Evolutionary conservation across 2,113 vertebrate genomes (phyloP), one percentile per base, ranked within the genome.

Genomic region (Xenopus laevis): DNA sequence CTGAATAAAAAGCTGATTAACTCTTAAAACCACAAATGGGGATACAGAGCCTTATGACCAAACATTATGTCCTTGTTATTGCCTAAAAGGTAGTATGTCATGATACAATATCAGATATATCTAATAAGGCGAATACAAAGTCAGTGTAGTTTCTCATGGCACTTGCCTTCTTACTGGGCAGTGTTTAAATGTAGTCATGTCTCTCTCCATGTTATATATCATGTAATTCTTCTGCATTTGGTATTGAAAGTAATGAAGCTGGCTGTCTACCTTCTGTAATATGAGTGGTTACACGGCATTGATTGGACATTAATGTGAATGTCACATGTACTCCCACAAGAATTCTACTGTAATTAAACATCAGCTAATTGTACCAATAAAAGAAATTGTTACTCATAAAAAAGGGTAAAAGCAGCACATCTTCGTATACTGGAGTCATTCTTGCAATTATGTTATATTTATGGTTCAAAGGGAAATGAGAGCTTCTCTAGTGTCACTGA

Each of bases 341-440:
- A 86, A 70, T 30, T 58, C 16, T 2, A 81, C 6, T 74, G 44
- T 83, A 80, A 82, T 78, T 80, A 64, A 79, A 21, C 17, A 72
- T 76, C 79, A 81, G 65, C 10, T 82, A 83, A 80, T 79, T 65
- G 45, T 30, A 61, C 17, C 61, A 78, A 72, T 86, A 83, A 81
- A 77, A 79, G n/a, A 68, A 82, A 85, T 0, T 27, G 12, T 75
- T 79, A 61, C 8, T 74, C 13, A 60, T 74, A 47, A 78, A 81
- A 50, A 83, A 78, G 73, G 0, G 0, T 78, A 66, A 59, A 0
- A 15, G 57, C 81, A 63, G 30, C 69, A 65, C 68, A 71, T 80
- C 60, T 74, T 13, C 6, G 13, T 79, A 82, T 75, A 68, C 11
- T 79, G 46, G 61, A 45, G 44, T 45, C 65, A 79, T 53, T 82